phyloP scores from a whole-genome alignment of 2,888 invertebrate species.

The Coecobrya sp. region DNA sequence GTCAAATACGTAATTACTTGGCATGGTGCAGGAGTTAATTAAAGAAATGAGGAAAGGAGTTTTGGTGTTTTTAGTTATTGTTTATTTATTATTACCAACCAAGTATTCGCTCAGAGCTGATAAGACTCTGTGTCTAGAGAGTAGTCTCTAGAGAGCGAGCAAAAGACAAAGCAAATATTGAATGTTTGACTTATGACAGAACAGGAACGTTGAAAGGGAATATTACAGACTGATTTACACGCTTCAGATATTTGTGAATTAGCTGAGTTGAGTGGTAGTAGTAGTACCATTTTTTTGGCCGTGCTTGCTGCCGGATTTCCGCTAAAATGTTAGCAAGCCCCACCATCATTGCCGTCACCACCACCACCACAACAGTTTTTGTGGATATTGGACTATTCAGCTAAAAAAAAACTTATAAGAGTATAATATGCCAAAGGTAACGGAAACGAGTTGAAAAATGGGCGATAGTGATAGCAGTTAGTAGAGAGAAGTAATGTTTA shows the following conservation, averaged over 20 bases:
- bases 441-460: constrained; percentile 58
- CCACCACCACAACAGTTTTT: background rate
- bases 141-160: background rate
- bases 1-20: no score
- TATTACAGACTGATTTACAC: constrained; percentile 9
- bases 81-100: background rate
- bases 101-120: background rate
- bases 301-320: constrained; percentile 62
- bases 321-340: constrained; percentile 51
- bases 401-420: background rate
- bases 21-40: no score
- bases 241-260: constrained; percentile 40
- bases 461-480: background rate
- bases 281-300: constrained; percentile 21
- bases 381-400: background rate
- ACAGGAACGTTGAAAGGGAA: background rate
- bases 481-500: background rate
- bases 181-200: constrained; percentile 7
- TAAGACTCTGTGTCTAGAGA: background rate
- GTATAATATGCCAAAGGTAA: constrained; percentile 6
- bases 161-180: constrained; percentile 28
- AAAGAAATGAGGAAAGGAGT: no score
- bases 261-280: background rate
- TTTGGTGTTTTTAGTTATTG: background rate
- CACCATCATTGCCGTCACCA: background rate